Percentiles rank a stretch among this genome's conserved stretches.
Evolutionary conservation across 2,888 invertebrate genomes (phyloP).

Genomic region (Phengaris arion): DNA sequence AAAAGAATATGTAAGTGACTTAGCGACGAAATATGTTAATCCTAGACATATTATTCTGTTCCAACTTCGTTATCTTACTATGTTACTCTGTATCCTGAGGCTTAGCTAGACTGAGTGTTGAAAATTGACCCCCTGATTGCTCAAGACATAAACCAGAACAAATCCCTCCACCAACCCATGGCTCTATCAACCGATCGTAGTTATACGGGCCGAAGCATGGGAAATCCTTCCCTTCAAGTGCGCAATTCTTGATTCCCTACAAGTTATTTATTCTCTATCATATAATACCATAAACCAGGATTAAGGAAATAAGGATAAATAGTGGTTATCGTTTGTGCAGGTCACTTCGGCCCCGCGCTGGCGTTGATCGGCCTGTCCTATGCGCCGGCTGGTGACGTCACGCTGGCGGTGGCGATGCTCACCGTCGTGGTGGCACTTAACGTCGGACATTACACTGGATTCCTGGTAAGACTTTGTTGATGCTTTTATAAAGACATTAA

Average conservation of each 20-base stretch:
- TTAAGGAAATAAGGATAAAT: not conserved
- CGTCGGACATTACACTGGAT: conserved; percentile 85
- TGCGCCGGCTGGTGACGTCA: conserved; percentile 67
- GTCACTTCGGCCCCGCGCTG: conserved; percentile 83
- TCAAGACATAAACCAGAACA: not conserved
- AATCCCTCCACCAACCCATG: no score
- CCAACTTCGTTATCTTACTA: no score
- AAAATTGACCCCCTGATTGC: not conserved
- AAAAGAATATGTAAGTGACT: no score
- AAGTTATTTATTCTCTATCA: no score
- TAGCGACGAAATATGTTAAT: no score
- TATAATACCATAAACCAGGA: no score
- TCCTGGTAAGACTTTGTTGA: conserved; percentile 63
- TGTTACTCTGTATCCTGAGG: no score
- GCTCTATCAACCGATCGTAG: no score
- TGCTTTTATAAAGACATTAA: not conserved
- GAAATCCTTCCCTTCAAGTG: no score
- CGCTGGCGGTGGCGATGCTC: conserved; percentile 81
- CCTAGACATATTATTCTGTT: no score
- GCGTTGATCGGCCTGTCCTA: conserved; percentile 82
- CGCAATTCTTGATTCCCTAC: no score
- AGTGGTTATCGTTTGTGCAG: conserved; percentile 48
- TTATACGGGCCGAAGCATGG: no score
- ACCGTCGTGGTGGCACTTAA: conserved; percentile 86
- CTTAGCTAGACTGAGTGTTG: not conserved